Evolutionary conservation across 2,888 invertebrate genomes (phyloP).

Genomic region (Nowickia ferox): DNA sequence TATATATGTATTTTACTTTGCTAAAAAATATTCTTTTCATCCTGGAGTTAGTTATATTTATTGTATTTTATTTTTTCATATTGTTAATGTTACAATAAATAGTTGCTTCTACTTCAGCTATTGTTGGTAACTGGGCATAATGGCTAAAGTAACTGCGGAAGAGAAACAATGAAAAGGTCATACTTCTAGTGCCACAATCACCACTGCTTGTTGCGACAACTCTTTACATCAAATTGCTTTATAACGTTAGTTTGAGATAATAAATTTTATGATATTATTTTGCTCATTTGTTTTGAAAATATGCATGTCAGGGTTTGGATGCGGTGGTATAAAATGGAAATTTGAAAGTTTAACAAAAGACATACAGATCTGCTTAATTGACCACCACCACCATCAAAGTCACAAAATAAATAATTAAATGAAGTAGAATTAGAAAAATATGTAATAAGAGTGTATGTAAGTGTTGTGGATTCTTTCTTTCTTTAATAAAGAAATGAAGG

Average conservation of each 20-base stretch:
- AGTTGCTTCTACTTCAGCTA: slow-evolving; percentile 45
- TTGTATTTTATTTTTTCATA: not conserved
- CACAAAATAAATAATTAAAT: no score
- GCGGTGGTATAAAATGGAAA: not conserved
- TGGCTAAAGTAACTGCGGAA: slow-evolving; percentile 6
- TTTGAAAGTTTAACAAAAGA: no score
- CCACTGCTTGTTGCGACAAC: slow-evolving; percentile 48
- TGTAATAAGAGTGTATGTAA: no score
- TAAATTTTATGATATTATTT: not conserved
- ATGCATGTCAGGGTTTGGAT: not conserved
- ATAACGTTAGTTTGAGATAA: slow-evolving; percentile 26
- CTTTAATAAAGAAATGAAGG: no score
- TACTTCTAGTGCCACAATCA: slow-evolving; percentile 14
- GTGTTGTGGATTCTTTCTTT: no score
- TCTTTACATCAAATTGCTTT: slow-evolving; percentile 53
- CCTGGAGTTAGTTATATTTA: slow-evolving; percentile 4
- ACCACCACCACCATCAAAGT: no score
- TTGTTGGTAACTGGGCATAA: slow-evolving; percentile 25
- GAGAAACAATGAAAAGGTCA: slow-evolving; percentile 25
- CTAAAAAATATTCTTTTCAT: slow-evolving; percentile 11
- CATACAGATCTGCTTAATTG: no score
- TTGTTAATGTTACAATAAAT: slow-evolving; percentile 53
- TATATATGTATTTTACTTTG: not conserved
- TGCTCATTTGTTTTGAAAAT: not conserved
- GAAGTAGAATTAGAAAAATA: no score